phyloP scores from a whole-genome alignment of 2,797 vertebrate genomes.

The Epinephelus coioides region DNA sequence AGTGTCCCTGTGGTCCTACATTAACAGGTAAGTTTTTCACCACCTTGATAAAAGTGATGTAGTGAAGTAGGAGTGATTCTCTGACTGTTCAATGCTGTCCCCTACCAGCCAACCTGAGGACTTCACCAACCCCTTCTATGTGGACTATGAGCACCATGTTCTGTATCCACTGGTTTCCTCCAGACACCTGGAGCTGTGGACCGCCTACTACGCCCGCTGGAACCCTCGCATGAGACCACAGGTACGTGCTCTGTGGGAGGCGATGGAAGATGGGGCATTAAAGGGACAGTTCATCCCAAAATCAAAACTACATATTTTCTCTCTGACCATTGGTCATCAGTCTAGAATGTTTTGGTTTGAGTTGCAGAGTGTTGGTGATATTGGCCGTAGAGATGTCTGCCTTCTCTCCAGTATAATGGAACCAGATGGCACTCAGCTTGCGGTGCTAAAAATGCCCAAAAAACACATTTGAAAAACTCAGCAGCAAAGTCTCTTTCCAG shows the following conservation, averaged over 20 bases:
- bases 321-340: too few relatives aligned
- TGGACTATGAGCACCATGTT: conserved; percentile 94
- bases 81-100: background rate
- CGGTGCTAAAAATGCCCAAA: too few relatives aligned
- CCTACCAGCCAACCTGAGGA: conserved; percentile 90
- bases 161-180: conserved; percentile 93
- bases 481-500: too few relatives aligned
- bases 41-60: background rate
- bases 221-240: conserved; percentile 97
- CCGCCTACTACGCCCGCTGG: conserved; percentile 95
- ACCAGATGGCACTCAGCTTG: too few relatives aligned
- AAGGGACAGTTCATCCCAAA: too few relatives aligned
- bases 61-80: background rate
- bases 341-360: too few relatives aligned
- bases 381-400: too few relatives aligned
- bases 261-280: background rate
- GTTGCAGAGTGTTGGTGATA: too few relatives aligned
- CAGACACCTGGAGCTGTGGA: conserved; percentile 95
- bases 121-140: conserved; percentile 96
- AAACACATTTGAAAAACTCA: too few relatives aligned
- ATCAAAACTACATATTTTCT: too few relatives aligned
- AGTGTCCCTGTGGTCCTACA: conserved; percentile 94
- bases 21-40: conserved; percentile 84
- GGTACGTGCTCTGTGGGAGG: conserved; percentile 76
- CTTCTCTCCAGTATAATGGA: too few relatives aligned